Evolutionary conservation across 2,113 vertebrate genomes (phyloP).

Genomic region (Vanacampus margaritifer): DNA sequence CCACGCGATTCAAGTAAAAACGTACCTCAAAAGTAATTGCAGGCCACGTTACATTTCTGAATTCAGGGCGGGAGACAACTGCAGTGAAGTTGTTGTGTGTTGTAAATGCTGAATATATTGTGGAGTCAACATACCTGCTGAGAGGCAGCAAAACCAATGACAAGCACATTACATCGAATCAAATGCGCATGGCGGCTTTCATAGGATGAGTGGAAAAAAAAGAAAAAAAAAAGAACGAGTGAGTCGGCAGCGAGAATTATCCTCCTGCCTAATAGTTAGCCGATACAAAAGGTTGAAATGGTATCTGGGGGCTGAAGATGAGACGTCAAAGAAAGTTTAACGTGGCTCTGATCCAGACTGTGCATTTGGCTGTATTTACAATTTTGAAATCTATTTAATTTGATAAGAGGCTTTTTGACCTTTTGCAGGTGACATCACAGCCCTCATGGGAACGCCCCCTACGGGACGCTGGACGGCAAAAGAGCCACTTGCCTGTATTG

Average conservation of each 20-base stretch:
- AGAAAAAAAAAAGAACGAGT: too few relatives aligned
- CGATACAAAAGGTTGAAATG: conserved; percentile 19
- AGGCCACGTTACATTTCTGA: background rate
- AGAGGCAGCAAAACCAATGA: conserved; percentile 20
- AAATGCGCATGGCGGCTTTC: conserved; percentile 15
- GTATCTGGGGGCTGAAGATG: background rate
- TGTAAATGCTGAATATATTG: conserved; percentile 28
- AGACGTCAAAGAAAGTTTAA: background rate
- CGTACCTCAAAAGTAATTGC: background rate
- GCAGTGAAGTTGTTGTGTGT: conserved; percentile 40
- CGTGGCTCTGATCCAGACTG: background rate
- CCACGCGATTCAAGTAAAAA: background rate
- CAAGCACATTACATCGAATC: conserved; percentile 19
- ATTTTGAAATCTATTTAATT: background rate
- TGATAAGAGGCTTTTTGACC: background rate
- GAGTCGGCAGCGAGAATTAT: conserved; percentile 2
- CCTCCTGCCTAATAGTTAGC: conserved; percentile 13
- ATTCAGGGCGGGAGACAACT: too few relatives aligned
- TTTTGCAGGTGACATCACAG: too few relatives aligned
- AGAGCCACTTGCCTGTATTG: too few relatives aligned
- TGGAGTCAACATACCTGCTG: background rate
- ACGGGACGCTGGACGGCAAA: too few relatives aligned
- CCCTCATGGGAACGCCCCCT: too few relatives aligned
- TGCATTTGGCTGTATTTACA: background rate
- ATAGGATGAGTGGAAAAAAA: too few relatives aligned